Conservation (phyloP, 1,140 invertebrate genomes). For the Drosophila lini region DNA sequence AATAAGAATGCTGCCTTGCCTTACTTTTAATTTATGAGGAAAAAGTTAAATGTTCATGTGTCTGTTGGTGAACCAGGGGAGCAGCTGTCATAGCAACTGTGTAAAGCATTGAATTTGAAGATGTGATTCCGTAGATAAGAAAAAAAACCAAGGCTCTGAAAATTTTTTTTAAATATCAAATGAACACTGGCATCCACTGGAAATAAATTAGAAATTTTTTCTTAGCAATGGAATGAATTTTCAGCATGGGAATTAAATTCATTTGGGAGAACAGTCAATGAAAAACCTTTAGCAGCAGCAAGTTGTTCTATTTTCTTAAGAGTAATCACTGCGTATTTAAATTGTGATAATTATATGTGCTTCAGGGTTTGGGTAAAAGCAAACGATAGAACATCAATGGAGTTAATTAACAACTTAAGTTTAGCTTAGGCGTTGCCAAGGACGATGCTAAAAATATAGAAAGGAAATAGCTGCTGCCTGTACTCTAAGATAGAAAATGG, state of each 20-base stretch:
- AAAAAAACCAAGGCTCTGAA: neutral
- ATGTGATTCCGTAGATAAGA: neutral
- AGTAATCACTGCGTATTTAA: neutral
- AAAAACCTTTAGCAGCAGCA: no score
- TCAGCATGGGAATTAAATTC: neutral
- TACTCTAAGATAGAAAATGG: neutral
- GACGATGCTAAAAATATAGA: neutral
- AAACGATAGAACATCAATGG: neutral
- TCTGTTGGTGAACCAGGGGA: neutral
- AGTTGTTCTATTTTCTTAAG: neutral
- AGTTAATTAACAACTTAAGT: neutral
- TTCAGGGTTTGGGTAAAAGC: neutral
- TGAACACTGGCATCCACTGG: neutral
- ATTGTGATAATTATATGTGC: neutral
- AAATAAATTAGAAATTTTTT: neutral
- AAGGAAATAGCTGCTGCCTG: neutral
- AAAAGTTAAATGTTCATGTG: conserved; percentile 8
- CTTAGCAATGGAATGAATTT: neutral
- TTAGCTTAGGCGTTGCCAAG: neutral
- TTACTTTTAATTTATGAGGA: conserved; percentile 4
- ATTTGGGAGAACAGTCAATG: no score
- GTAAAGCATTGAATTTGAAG: neutral
- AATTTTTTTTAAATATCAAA: neutral
- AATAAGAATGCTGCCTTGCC: neutral
- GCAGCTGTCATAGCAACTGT: conserved; percentile 6